Conservation (phyloP, 2,113 vertebrate species). For the Tringa solitaria region DNA sequence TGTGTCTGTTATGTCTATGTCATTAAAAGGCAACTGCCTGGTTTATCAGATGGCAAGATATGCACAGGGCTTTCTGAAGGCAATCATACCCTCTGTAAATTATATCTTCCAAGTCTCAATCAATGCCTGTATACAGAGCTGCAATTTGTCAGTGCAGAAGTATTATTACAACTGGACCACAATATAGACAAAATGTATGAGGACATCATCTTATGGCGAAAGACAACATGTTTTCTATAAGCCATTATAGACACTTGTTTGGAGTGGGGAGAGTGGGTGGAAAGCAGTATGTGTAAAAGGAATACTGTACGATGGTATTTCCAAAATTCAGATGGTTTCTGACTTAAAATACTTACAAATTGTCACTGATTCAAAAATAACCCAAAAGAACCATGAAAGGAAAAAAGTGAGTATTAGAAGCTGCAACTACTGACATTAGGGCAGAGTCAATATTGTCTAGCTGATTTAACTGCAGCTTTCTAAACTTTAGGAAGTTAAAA, state of each 20-base stretch:
- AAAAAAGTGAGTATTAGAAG: not conserved
- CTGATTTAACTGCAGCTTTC: not conserved
- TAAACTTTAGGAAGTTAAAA: not conserved
- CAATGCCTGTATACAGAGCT: not conserved
- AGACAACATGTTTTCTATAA: not conserved
- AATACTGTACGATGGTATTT: not conserved
- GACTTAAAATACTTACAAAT: not conserved
- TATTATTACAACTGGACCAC: not conserved
- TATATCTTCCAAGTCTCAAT: not conserved
- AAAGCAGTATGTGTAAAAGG: not conserved
- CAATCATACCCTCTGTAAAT: not conserved
- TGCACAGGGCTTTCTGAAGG: not conserved
- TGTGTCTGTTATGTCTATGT: not conserved
- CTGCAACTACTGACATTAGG: not conserved
- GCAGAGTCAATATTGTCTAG: not conserved
- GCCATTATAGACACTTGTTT: not conserved
- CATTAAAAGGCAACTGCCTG: not conserved
- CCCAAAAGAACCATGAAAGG: not conserved
- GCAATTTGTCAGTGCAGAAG: not conserved
- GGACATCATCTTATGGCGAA: not conserved
- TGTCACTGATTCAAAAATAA: not conserved
- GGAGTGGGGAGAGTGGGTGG: accelerated
- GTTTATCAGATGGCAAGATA: not conserved
- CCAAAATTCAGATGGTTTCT: not conserved
- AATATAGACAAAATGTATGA: not conserved